These are phyloP conservation scores for Bombus ignitus DNA, from an alignment of 1,140 invertebrate species.

Conservation along the genomic window DNA sequence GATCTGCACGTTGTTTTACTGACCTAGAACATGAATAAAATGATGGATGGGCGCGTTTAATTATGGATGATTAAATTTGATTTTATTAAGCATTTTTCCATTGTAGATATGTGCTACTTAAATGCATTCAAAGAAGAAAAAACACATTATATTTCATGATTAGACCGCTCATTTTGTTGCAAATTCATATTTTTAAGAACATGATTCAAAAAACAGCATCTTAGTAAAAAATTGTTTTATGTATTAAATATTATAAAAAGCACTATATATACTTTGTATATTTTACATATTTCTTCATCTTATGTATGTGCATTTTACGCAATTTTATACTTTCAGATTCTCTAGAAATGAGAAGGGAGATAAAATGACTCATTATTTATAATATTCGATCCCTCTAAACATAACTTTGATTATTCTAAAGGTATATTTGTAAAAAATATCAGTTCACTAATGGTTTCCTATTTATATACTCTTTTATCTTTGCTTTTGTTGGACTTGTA, in stretches of 20 bases:
- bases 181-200: too few relatives aligned
- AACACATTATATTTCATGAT: neutral
- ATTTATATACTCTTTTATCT: too few relatives aligned
- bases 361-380: neutral
- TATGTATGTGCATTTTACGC: too few relatives aligned
- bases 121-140: neutral
- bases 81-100: neutral
- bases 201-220: too few relatives aligned
- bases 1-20: constrained; percentile 31
- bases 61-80: neutral
- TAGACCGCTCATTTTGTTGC: too few relatives aligned
- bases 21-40: constrained; percentile 20
- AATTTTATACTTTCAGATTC: too few relatives aligned
- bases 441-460: neutral
- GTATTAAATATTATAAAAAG: neutral
- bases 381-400: neutral
- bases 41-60: neutral
- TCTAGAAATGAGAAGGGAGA: too few relatives aligned
- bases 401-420: neutral
- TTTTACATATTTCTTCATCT: too few relatives aligned
- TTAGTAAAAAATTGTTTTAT: too few relatives aligned
- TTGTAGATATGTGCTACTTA: neutral
- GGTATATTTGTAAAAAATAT: neutral
- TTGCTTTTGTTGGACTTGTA: neutral
- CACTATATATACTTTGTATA: neutral